Evolutionary conservation across 2,113 vertebrate species (phyloP).

Genomic region (Hemichromis elongatus): DNA sequence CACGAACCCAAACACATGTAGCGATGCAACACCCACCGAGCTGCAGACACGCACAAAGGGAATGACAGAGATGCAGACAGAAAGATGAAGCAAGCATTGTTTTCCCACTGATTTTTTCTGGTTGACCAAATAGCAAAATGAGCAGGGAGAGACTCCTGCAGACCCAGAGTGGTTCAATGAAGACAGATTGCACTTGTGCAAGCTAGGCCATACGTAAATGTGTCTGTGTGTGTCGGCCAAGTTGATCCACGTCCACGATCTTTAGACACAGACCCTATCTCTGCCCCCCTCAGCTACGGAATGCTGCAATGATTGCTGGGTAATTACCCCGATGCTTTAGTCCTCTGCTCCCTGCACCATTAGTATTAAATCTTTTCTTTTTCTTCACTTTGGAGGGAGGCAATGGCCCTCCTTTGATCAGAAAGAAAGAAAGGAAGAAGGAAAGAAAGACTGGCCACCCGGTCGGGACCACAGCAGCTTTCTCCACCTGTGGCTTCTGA

Average conservation of each 20-base stretch:
- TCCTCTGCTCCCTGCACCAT: slow-evolving; percentile 54
- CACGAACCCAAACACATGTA: background rate
- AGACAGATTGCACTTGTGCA: slow-evolving; percentile 42
- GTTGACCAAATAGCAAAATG: slow-evolving; percentile 17
- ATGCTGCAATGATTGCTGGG: slow-evolving; percentile 68
- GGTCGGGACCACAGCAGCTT: slow-evolving; percentile 35
- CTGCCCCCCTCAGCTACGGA: slow-evolving; percentile 58
- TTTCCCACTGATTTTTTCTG: slow-evolving; percentile 36
- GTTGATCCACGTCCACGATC: slow-evolving; percentile 57
- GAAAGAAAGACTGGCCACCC: slow-evolving; percentile 26
- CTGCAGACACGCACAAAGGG: background rate
- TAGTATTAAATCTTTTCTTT: slow-evolving; percentile 56
- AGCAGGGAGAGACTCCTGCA: slow-evolving; percentile 25
- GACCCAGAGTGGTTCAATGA: slow-evolving; percentile 22
- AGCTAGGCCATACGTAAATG: background rate
- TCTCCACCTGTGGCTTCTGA: slow-evolving; percentile 21
- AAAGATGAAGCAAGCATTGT: slow-evolving; percentile 13
- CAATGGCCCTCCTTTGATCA: slow-evolving; percentile 50
- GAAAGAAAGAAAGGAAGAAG: background rate
- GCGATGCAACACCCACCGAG: background rate
- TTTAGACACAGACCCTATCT: slow-evolving; percentile 64
- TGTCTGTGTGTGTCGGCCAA: slow-evolving; percentile 40
- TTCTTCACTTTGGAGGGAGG: slow-evolving; percentile 13
- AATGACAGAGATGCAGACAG: background rate
- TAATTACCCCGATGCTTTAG: slow-evolving; percentile 64